Evolutionary conservation across 1,140 invertebrate species (phyloP).

Genomic region (Bradysia coprophila): DNA sequence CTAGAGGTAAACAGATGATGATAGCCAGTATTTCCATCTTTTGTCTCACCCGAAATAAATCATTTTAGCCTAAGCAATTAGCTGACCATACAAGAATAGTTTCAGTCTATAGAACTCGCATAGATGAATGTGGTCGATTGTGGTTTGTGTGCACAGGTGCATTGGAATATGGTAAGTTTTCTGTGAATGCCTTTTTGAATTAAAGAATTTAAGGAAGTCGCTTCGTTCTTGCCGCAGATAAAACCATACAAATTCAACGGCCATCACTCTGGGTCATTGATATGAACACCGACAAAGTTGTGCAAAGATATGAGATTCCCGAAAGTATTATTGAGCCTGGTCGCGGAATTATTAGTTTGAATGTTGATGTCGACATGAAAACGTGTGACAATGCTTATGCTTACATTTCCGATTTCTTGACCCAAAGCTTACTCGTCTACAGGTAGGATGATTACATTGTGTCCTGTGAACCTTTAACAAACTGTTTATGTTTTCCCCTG

Average conservation of each 20-base stretch:
- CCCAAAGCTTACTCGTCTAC: slow-evolving; percentile 47
- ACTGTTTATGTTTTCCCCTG: too few species aligned
- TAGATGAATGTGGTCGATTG: slow-evolving; percentile 45
- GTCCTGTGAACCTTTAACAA: too few species aligned
- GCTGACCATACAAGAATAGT: slow-evolving; percentile 26
- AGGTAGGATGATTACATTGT: too few species aligned
- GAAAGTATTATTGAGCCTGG: slow-evolving; percentile 15
- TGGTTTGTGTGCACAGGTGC: slow-evolving; percentile 54
- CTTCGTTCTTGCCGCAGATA: too few species aligned
- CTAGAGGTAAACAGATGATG: slow-evolving; percentile 28
- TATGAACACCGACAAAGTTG: slow-evolving; percentile 29
- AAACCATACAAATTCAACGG: slow-evolving; percentile 31
- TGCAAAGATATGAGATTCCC: slow-evolving; percentile 16
- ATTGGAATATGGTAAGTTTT: not conserved
- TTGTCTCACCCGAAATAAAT: too few species aligned
- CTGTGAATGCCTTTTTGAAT: too few species aligned
- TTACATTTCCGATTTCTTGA: slow-evolving; percentile 50
- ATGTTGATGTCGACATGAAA: slow-evolving; percentile 35
- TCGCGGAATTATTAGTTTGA: slow-evolving; percentile 37
- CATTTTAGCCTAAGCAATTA: slow-evolving; percentile 6
- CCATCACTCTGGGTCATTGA: slow-evolving; percentile 46
- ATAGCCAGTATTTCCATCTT: too few species aligned
- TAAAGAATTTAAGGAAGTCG: too few species aligned
- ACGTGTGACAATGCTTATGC: slow-evolving; percentile 44
- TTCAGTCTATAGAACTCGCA: slow-evolving; percentile 42